These are phyloP conservation scores for Aphelocoma californica DNA, from an alignment of 2,797 vertebrate species.

Conservation along the genomic window DNA sequence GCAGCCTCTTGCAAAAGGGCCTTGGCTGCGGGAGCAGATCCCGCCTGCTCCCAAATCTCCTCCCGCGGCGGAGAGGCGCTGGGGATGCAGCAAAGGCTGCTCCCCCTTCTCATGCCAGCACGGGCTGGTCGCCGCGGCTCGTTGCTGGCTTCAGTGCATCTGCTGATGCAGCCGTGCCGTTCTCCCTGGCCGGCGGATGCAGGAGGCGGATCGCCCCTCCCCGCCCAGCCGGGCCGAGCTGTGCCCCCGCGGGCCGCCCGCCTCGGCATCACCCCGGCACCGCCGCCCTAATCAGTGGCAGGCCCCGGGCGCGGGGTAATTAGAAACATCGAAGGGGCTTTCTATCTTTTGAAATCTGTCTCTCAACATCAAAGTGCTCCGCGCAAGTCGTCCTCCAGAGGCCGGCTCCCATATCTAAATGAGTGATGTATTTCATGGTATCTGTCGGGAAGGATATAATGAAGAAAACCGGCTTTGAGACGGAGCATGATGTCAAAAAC, in stretches of 20 bases:
- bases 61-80: neutral
- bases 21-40: neutral
- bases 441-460: slow-evolving; percentile 34
- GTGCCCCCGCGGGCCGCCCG: neutral
- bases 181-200: slow-evolving; percentile 14
- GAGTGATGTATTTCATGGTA: slow-evolving; percentile 49
- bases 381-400: slow-evolving; percentile 41
- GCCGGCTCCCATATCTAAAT: slow-evolving; percentile 48
- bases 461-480: slow-evolving; percentile 37
- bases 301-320: slow-evolving; percentile 40
- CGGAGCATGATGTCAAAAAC: slow-evolving; percentile 29
- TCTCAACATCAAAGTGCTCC: slow-evolving; percentile 58
- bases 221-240: neutral
- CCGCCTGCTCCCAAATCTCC: neutral
- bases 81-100: neutral
- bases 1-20: neutral
- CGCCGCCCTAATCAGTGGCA: slow-evolving; percentile 42
- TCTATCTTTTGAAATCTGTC: slow-evolving; percentile 51
- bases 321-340: slow-evolving; percentile 56
- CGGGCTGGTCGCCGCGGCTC: slow-evolving; percentile 22
- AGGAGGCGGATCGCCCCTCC: neutral
- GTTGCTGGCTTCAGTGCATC: slow-evolving; percentile 51
- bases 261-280: neutral
- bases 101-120: neutral
- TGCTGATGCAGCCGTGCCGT: slow-evolving; percentile 31